Percentiles rank a stretch among this genome's conserved stretches.
Evolutionary conservation across 2,113 vertebrate species (phyloP).

Genomic region (Vidua macroura): DNA sequence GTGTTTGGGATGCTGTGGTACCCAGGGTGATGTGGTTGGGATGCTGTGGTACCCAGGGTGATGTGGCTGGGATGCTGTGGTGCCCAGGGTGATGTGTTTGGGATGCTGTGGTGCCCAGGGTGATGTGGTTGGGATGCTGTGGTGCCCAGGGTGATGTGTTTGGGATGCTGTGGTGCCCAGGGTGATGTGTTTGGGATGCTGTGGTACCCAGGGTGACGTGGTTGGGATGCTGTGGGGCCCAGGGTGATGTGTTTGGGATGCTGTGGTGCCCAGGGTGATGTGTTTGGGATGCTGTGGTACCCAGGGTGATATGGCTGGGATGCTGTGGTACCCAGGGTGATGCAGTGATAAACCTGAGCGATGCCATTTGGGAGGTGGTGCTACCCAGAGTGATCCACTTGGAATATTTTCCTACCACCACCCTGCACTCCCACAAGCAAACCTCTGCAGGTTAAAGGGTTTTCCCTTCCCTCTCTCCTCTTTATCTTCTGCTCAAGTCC

Average conservation of each 20-base stretch:
- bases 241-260: background rate
- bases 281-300: background rate
- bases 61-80: background rate
- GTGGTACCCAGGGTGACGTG: background rate
- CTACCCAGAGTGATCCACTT: background rate
- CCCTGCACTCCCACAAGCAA: fast-evolving
- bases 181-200: too few relatives aligned
- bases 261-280: too few relatives aligned
- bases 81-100: background rate
- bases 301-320: background rate
- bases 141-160: background rate
- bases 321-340: too few relatives aligned
- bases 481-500: background rate
- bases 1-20: too few relatives aligned
- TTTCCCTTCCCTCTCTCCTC: background rate
- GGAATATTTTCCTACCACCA: fast-evolving
- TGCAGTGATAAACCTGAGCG: background rate
- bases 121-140: background rate
- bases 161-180: too few relatives aligned
- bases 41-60: background rate
- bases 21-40: background rate
- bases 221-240: background rate
- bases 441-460: background rate
- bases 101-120: too few relatives aligned
- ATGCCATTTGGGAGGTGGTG: background rate